Percentiles rank a stretch among this genome's conserved stretches.
phyloP scores from a whole-genome alignment of 2,888 invertebrate species.

The Thysanoteuthis rhombus region DNA sequence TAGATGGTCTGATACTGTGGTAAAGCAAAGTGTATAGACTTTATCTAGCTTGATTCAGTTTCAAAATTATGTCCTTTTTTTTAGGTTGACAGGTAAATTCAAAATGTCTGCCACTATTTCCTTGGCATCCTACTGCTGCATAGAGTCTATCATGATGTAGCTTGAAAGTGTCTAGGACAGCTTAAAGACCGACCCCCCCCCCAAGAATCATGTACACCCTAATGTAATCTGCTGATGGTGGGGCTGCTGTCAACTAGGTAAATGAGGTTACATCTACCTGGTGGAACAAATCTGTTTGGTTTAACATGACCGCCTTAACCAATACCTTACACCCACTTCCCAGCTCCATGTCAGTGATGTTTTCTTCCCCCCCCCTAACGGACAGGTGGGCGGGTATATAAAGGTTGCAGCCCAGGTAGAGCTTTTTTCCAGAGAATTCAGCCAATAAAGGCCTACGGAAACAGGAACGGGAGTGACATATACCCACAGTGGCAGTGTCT shows the following conservation, averaged over 20 bases:
- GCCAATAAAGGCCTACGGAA: not conserved
- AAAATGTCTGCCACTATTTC: not conserved
- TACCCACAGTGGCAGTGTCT: slow-evolving; percentile 1
- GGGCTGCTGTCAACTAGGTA: slow-evolving; percentile 20
- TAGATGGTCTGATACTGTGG: too few relatives aligned
- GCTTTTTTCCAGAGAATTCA: not conserved
- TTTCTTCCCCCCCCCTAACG: not conserved
- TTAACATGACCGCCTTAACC: slow-evolving; percentile 12
- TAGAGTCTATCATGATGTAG: not conserved
- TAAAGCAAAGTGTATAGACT: not conserved
- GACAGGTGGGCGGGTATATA: not conserved
- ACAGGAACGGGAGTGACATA: not conserved
- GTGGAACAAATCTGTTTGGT: not conserved
- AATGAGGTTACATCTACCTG: slow-evolving; percentile 13
- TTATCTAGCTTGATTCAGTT: not conserved
- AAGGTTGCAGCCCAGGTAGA: not conserved
- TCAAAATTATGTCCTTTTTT: not conserved
- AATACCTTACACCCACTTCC: not conserved
- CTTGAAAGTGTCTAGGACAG: not conserved
- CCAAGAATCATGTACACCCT: not conserved
- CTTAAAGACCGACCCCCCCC: not conserved
- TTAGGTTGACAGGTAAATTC: not conserved
- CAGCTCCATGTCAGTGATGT: not conserved
- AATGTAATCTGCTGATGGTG: not conserved
- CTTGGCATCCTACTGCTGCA: not conserved